Evolutionary conservation across 2,888 invertebrate species (phyloP), one percentile per base, ranked within the genome.

Genomic region (Aquatica leii): DNA sequence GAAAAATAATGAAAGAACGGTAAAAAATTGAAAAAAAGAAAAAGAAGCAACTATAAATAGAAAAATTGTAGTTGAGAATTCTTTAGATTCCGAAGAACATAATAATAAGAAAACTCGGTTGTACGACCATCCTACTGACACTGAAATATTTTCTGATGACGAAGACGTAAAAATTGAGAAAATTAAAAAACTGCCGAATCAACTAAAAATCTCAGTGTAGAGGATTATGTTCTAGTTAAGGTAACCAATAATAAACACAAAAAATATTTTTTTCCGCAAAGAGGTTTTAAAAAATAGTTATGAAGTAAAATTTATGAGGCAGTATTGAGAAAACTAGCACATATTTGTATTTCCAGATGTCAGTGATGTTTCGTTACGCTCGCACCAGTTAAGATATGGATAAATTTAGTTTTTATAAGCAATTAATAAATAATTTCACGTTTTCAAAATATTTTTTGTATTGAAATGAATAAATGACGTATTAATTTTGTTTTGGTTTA

Each of bases 211-310:
- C 11, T 37, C 12, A 37, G 12, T 37, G 37, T 37, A 37, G 37
- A 37, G 37, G 37, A 37, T 37, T 37, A 37, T 37, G 37, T 37
- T 37, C 37, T 37, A 37, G 37, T 37, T 37, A 2, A 37, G 5
- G 37, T n/a, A 37, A 37, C 37, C 37, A 37, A 37, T 37, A 12
- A n/a, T 37, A 37, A 37, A 37, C 37, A 37, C 37, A 37, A 37
- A 12, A 37, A 37, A 37, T 11, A 37, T n/a, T 37, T 37, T 8
- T 3, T 37, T 37, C n/a, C 12, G 11, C 37, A n/a, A 8, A 37
- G 2, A 37, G 9, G 12, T 37, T 8, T 8, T 37, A 37, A 8
- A 37, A 37, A 8, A 37, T 37, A 37, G n/a, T 37, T 8, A 37
- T 37, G n/a, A n/a, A n/a, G 5, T 8, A 8, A n/a, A 37, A 37